Percentiles rank a stretch among this genome's conserved stretches.
phyloP scores from a whole-genome alignment of 2,113 vertebrate genomes.

The Microcebus ravelobensis region DNA sequence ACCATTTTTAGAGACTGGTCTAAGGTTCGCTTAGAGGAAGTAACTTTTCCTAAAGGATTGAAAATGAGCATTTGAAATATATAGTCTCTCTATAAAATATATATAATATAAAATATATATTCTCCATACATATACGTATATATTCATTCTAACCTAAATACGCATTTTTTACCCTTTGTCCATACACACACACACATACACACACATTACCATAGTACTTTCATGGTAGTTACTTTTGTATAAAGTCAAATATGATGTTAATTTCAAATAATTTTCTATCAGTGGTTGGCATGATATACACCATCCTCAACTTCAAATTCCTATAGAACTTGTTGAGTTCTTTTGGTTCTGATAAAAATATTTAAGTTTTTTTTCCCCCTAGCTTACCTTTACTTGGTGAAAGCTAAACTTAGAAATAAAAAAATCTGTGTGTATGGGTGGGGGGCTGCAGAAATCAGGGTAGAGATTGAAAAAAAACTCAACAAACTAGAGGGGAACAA shows the following conservation, averaged over 20 bases:
- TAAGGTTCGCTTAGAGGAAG: background rate
- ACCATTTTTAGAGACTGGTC: background rate
- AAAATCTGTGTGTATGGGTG: background rate
- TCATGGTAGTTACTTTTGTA: background rate
- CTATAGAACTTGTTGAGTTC: background rate
- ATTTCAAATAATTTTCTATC: constrained; percentile 43
- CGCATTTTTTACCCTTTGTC: background rate
- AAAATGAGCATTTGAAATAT: constrained; percentile 46
- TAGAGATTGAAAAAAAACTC: background rate
- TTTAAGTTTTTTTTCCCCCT: background rate
- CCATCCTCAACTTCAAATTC: background rate
- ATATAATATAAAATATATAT: background rate
- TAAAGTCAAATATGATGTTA: constrained; percentile 8
- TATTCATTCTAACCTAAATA: constrained; percentile 1
- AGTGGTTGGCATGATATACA: background rate
- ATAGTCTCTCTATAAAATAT: background rate
- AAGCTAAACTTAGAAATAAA: background rate
- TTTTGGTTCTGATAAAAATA: constrained; percentile 2
- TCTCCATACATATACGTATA: background rate
- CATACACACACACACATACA: background rate
- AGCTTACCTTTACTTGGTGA: background rate
- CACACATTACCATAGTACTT: background rate
- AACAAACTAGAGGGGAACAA: background rate
- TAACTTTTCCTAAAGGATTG: background rate
- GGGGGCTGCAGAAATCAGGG: background rate